A percentile compares a stretch with the other conserved stretches of the same genome.
These are phyloP conservation scores for Cataglyphis hispanica DNA, from an alignment of 1,140 invertebrate species.

Conservation along the genomic window DNA sequence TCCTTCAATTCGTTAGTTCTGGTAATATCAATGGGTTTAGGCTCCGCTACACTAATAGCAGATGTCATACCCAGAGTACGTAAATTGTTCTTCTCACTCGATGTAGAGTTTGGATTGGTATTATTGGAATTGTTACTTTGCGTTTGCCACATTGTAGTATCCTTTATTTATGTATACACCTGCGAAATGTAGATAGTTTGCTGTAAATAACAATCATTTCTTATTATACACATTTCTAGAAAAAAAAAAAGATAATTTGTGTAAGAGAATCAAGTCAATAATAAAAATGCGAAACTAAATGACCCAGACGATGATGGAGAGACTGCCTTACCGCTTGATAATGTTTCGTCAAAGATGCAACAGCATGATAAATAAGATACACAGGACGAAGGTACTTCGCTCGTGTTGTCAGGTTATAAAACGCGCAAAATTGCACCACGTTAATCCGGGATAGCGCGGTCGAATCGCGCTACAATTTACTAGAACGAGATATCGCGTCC, in stretches of 20 bases:
- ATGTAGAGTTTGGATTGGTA: conserved; percentile 69
- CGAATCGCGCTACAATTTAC: conserved; percentile 12
- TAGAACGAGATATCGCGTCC: background rate
- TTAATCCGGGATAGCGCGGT: conserved; percentile 53
- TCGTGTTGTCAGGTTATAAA: conserved; percentile 78
- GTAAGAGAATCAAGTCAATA: background rate
- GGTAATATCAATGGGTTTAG: conserved; percentile 94
- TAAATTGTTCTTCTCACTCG: conserved; percentile 78
- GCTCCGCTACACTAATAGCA: conserved; percentile 95
- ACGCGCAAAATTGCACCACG: conserved; percentile 49
- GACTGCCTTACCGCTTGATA: conserved; percentile 63
- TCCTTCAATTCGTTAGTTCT: conserved; percentile 94
- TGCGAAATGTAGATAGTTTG: conserved; percentile 9
- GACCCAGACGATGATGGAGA: background rate
- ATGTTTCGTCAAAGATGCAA: conserved; percentile 75
- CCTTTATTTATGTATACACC: conserved; percentile 43
- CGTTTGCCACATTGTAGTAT: conserved; percentile 80
- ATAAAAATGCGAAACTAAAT: background rate
- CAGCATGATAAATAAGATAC: conserved; percentile 71
- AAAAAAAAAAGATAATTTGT: too few species aligned
- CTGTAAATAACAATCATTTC: background rate
- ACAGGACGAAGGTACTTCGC: conserved; percentile 29
- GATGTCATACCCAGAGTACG: conserved; percentile 95
- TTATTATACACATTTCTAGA: background rate
- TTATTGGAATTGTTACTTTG: conserved; percentile 76